Percentiles rank a stretch among this genome's conserved stretches.
phyloP scores from a whole-genome alignment of 2,888 invertebrate genomes.

The Apotomis capreana region DNA sequence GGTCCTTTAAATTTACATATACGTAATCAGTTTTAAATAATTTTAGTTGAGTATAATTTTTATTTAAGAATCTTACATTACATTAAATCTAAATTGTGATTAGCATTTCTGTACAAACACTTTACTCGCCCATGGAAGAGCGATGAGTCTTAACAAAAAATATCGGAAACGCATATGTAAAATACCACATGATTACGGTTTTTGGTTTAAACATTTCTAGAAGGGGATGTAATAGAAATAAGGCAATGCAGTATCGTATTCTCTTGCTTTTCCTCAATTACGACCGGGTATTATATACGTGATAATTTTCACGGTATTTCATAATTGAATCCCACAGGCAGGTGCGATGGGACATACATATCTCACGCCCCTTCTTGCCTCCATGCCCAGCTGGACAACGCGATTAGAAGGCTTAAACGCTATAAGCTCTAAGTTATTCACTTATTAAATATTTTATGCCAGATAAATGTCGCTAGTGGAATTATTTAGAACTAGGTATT shows the following conservation, averaged over 20 bases:
- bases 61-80: no score
- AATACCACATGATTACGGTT: background rate
- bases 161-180: background rate
- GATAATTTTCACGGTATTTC: conserved; percentile 35
- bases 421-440: background rate
- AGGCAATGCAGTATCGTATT: background rate
- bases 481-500: background rate
- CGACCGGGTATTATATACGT: conserved; percentile 11
- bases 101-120: no score
- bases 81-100: no score
- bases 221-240: background rate
- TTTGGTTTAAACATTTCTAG: background rate
- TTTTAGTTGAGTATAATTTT: no score
- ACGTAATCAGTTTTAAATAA: no score
- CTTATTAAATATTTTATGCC: background rate
- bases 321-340: conserved; percentile 33
- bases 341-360: conserved; percentile 18
- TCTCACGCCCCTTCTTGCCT: conserved; percentile 10
- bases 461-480: background rate
- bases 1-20: no score
- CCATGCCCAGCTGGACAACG: background rate
- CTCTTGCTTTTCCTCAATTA: conserved; percentile 1
- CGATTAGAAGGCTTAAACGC: background rate
- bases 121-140: no score
- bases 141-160: no score